Conservation (phyloP, 2,888 invertebrate species). For the Cantharis lateralis region DNA sequence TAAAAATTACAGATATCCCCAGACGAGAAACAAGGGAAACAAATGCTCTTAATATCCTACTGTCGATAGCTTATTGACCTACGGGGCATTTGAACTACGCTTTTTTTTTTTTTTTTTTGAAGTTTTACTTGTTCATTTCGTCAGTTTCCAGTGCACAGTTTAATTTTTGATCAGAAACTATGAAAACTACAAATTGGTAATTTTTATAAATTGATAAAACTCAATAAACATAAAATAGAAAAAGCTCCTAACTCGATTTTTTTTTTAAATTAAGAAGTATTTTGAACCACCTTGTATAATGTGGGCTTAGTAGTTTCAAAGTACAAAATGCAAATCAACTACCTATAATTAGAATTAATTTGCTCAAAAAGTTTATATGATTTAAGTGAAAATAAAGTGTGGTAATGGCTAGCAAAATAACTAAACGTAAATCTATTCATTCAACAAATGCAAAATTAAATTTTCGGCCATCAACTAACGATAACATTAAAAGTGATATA, state of each 20-base stretch:
- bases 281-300: background rate
- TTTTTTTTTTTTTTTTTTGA: background rate
- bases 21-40: background rate
- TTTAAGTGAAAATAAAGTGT: conserved; percentile 1
- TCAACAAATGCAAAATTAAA: conserved; percentile 57
- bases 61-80: background rate
- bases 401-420: conserved; percentile 44
- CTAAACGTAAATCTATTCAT: conserved; percentile 42
- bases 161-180: too few species aligned
- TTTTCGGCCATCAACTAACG: conserved; percentile 60
- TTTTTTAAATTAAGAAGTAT: too few species aligned
- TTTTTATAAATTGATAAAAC: too few species aligned
- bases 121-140: background rate
- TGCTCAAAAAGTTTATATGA: background rate
- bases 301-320: background rate
- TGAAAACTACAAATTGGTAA: too few species aligned
- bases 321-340: background rate
- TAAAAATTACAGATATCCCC: background rate
- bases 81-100: background rate
- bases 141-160: background rate
- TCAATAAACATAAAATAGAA: too few species aligned
- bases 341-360: background rate
- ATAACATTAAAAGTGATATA: conserved; percentile 52
- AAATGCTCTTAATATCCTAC: background rate
- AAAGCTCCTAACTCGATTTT: too few species aligned